Conservation (phyloP, 1,140 invertebrate species). For the Diprion similis region DNA sequence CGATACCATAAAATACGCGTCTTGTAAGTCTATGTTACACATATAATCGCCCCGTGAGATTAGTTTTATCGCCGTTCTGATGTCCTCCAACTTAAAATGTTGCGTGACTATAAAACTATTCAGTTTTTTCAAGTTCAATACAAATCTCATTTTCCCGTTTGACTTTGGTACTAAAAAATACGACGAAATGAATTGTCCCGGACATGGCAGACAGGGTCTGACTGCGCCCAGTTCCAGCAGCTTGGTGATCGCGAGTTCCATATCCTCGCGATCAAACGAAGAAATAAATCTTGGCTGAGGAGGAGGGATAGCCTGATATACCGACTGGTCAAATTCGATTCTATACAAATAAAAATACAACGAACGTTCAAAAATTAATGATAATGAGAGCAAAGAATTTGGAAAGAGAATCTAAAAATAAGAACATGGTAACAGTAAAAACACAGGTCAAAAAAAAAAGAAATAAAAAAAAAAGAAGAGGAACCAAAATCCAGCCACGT, state of each 20-base stretch:
- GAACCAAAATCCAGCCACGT: no score
- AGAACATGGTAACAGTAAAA: no score
- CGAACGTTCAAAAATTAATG: no score
- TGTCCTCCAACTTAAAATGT: conserved; percentile 24
- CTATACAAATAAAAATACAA: no score
- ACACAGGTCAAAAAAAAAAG: no score
- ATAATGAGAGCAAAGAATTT: no score
- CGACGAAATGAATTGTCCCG: conserved; percentile 13
- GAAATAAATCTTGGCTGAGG: not conserved
- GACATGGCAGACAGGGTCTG: no score
- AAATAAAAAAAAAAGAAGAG: no score
- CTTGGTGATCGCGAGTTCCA: no score
- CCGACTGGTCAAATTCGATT: not conserved
- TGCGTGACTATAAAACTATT: not conserved
- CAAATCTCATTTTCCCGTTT: conserved; percentile 13
- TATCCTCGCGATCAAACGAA: no score
- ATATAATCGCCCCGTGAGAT: conserved; percentile 15
- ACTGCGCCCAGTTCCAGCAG: no score
- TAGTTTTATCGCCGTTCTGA: conserved; percentile 10
- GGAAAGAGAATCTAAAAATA: no score
- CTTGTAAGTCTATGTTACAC: conserved; percentile 20
- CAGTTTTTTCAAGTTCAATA: not conserved
- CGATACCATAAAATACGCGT: conserved; percentile 21
- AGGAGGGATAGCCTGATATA: not conserved
- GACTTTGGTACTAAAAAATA: conserved; percentile 21